Percentiles rank a stretch among this genome's conserved stretches.
Conservation (phyloP, 2,797 vertebrate genomes). For the Neopelma chrysocephalum region DNA sequence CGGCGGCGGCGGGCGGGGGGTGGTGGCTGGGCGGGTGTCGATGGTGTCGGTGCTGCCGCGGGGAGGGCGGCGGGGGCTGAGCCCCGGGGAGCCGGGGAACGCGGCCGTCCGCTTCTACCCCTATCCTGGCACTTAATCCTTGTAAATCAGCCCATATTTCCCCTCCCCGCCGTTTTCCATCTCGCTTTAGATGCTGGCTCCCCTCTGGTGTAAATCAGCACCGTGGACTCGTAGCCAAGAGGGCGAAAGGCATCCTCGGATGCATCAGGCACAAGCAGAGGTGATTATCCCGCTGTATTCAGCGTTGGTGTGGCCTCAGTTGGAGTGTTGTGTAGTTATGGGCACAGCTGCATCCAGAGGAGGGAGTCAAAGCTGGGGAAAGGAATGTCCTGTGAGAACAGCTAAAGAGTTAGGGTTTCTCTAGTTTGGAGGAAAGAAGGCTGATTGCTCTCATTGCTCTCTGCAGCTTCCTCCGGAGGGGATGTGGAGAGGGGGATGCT, state of each 20-base stretch:
- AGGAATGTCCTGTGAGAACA: neutral
- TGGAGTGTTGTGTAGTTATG: neutral
- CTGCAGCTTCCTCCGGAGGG: neutral
- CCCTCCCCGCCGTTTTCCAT: neutral
- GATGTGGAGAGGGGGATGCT: neutral
- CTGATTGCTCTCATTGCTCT: neutral
- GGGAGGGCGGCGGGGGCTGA: neutral
- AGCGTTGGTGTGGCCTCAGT: neutral
- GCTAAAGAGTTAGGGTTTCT: neutral
- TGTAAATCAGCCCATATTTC: accelerated
- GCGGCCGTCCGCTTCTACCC: neutral
- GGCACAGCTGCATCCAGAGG: neutral
- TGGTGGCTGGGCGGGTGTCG: neutral
- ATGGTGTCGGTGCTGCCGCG: neutral
- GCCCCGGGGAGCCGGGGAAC: neutral
- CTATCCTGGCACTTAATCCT: neutral
- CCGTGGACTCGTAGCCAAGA: neutral
- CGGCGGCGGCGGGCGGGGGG: neutral
- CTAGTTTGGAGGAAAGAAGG: neutral
- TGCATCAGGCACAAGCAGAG: neutral
- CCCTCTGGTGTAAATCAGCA: neutral
- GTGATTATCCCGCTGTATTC: accelerated
- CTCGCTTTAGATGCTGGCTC: neutral
- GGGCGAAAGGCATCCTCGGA: neutral
- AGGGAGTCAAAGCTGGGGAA: neutral